These are phyloP conservation scores for Platygyra sinensis DNA, from an alignment of 64 coral and sea anemone genomes.

Conservation along the genomic window DNA sequence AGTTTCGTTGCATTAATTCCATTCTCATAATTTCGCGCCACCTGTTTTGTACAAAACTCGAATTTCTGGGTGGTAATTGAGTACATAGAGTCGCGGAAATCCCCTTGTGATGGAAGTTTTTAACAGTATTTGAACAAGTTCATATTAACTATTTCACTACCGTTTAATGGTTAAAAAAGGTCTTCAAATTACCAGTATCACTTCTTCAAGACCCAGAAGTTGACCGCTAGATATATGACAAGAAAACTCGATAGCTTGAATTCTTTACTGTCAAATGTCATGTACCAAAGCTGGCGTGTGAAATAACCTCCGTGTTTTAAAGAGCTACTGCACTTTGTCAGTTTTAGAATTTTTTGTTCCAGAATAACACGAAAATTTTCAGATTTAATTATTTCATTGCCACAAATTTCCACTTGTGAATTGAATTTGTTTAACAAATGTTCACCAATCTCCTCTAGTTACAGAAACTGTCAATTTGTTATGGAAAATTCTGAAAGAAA, in stretches of 20 bases:
- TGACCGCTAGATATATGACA: slow-evolving; percentile 1
- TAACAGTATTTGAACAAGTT: neutral
- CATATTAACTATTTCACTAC: neutral
- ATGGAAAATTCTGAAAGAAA: too few species aligned
- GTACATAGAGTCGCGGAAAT: neutral
- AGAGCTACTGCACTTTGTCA: too few species aligned
- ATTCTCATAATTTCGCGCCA: neutral
- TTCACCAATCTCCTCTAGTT: neutral
- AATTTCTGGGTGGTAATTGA: neutral
- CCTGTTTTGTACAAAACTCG: neutral
- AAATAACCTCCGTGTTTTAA: too few species aligned
- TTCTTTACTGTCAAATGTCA: too few species aligned
- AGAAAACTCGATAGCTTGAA: neutral
- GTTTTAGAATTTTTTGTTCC: too few species aligned
- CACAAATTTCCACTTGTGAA: neutral
- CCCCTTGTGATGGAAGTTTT: neutral
- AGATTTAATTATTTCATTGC: neutral
- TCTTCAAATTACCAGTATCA: too few species aligned
- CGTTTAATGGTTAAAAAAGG: too few species aligned
- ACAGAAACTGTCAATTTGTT: neutral
- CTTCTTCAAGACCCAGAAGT: neutral
- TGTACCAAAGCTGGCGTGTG: too few species aligned
- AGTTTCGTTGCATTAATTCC: slow-evolving; percentile 8
- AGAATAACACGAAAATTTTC: neutral
- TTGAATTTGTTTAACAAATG: neutral